These are phyloP conservation scores for Leptatherina wallacei DNA, from an alignment of 2,797 vertebrate species.

Conservation along the genomic window DNA sequence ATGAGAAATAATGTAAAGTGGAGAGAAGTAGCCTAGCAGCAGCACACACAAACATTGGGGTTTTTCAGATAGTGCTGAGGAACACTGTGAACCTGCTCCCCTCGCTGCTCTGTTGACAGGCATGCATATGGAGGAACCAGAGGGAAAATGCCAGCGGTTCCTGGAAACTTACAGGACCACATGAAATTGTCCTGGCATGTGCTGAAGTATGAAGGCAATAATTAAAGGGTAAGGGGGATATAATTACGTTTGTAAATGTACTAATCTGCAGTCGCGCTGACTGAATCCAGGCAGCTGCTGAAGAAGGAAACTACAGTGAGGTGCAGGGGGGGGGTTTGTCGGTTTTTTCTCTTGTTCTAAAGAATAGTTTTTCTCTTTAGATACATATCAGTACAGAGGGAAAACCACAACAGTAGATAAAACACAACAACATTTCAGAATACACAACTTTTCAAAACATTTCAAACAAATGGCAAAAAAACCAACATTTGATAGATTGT, in stretches of 20 bases:
- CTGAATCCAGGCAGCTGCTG: conserved; percentile 22
- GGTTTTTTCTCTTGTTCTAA: conserved; percentile 9
- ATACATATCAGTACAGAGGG: conserved; percentile 4
- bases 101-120: conserved; percentile 50
- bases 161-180: conserved; percentile 58
- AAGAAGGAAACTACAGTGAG: conserved; percentile 27
- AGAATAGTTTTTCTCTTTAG: conserved; percentile 12
- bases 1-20: conserved; percentile 40
- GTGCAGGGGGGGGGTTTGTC: background rate
- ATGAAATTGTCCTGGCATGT: conserved; percentile 60
- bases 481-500: background rate
- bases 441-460: background rate
- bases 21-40: conserved; percentile 65
- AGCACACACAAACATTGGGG: conserved; percentile 57
- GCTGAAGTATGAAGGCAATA: conserved; percentile 56
- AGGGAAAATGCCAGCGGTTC: conserved; percentile 53
- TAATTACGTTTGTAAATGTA: conserved; percentile 63
- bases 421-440: background rate
- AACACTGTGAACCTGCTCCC: conserved; percentile 39
- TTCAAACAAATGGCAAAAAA: background rate
- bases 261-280: conserved; percentile 47
- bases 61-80: conserved; percentile 31
- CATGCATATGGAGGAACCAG: conserved; percentile 47
- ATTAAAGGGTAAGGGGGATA: conserved; percentile 60
- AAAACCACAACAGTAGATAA: background rate